phyloP scores from a whole-genome alignment of 2,113 vertebrate genomes.

The Uria aalge region DNA sequence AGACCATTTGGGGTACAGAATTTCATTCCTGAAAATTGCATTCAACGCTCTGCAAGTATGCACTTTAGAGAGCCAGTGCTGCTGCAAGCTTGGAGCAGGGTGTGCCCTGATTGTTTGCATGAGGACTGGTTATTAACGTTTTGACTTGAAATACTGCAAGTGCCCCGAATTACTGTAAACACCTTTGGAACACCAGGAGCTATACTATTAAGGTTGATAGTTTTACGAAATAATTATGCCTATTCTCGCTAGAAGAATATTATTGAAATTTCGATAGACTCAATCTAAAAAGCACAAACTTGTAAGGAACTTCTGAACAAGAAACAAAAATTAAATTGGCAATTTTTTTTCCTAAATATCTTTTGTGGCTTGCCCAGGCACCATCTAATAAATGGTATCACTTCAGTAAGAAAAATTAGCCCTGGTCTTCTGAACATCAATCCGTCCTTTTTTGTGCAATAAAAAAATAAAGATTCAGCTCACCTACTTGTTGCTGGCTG shows the following conservation, averaged over 20 bases:
- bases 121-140: background rate
- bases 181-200: background rate
- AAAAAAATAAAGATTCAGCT: background rate
- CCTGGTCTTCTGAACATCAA: background rate
- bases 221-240: background rate
- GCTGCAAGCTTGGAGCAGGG: background rate
- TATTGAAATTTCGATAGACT: background rate
- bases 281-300: background rate
- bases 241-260: background rate
- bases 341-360: background rate
- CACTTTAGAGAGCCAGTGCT: background rate
- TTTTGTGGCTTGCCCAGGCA: background rate
- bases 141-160: background rate
- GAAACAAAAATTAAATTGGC: background rate
- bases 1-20: background rate
- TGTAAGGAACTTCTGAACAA: background rate
- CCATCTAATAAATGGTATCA: background rate
- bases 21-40: background rate
- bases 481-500: background rate
- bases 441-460: background rate
- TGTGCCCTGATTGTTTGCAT: background rate
- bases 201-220: background rate
- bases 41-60: background rate
- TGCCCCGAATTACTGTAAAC: background rate
- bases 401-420: background rate